Evolutionary conservation across 2,888 invertebrate species (phyloP).

Genomic region (Coelogynopora nodosa): DNA sequence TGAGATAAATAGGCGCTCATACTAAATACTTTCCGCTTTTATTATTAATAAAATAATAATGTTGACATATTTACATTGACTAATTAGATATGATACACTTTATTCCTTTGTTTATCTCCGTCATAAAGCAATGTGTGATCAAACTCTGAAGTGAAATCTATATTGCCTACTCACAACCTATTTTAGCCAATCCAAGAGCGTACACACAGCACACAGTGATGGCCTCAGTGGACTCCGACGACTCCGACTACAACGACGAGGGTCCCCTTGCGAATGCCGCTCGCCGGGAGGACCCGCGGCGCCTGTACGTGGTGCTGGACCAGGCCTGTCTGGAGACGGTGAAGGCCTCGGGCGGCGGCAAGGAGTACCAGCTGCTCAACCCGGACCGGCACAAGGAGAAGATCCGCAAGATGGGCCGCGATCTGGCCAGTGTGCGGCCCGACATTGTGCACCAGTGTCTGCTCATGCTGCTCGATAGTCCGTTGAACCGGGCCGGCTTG

Average conservation of each 20-base stretch:
- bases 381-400: constrained; percentile 85
- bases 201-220: neutral
- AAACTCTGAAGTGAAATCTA: too few species aligned
- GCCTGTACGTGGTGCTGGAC: constrained; percentile 81
- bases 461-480: constrained; percentile 93
- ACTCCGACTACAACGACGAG: too few species aligned
- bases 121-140: too few species aligned
- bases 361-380: constrained; percentile 81
- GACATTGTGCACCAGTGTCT: constrained; percentile 94
- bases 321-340: constrained; percentile 90
- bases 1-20: too few species aligned
- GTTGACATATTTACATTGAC: too few species aligned
- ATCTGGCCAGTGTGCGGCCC: constrained; percentile 78
- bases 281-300: neutral
- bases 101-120: too few species aligned
- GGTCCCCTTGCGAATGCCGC: neutral
- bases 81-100: too few species aligned
- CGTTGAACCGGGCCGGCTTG: constrained; percentile 86
- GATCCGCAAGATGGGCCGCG: constrained; percentile 78
- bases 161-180: too few species aligned
- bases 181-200: too few species aligned
- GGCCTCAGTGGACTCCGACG: neutral
- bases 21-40: too few species aligned
- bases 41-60: too few species aligned
- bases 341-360: constrained; percentile 76